Conservation (phyloP, 2,797 vertebrate species). For the Cirrhinus molitorella region DNA sequence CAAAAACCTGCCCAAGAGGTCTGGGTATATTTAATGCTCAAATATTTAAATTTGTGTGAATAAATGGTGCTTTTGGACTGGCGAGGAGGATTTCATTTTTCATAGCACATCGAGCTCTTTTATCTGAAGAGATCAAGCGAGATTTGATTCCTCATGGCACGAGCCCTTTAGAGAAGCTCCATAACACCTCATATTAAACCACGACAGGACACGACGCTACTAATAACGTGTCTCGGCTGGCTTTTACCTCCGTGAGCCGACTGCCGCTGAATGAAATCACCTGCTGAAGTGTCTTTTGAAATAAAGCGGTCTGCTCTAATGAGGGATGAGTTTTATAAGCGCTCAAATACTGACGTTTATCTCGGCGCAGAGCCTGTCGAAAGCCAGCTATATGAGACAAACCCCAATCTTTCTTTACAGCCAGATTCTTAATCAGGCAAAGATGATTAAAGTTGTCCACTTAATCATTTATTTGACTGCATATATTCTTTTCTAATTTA, state of each 20-base stretch:
- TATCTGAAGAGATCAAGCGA: not conserved
- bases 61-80: not conserved
- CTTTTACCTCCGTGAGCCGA: not conserved
- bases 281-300: conserved; percentile 13
- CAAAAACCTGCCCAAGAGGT: not conserved
- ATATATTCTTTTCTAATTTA: conserved; percentile 50
- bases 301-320: conserved; percentile 21
- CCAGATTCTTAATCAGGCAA: conserved; percentile 47
- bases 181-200: conserved; percentile 9
- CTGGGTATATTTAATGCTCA: not conserved
- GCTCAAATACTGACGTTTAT: conserved; percentile 8
- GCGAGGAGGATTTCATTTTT: not conserved
- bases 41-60: not conserved
- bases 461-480: conserved; percentile 51
- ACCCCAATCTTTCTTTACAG: conserved; percentile 22
- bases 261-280: not conserved
- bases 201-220: not conserved
- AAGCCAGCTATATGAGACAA: conserved; percentile 3
- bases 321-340: conserved; percentile 36
- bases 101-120: not conserved
- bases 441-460: conserved; percentile 56
- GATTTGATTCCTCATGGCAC: not conserved
- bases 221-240: conserved; percentile 13
- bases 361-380: not conserved
- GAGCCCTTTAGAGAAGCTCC: not conserved